These are phyloP conservation scores for Mallotus villosus DNA, from an alignment of 2,797 vertebrate species.

Conservation along the genomic window DNA sequence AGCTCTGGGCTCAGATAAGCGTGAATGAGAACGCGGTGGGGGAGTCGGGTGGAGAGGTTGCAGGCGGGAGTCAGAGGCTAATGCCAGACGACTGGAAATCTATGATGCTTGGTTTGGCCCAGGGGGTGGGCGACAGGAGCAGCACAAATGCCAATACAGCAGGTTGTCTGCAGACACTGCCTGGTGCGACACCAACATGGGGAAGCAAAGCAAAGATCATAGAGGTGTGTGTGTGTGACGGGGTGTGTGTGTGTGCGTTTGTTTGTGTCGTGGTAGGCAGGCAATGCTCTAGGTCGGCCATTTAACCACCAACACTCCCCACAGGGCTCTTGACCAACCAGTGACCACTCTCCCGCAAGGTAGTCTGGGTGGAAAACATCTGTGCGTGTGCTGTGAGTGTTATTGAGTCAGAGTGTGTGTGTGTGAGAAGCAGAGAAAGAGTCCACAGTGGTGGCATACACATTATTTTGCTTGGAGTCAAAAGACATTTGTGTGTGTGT, in stretches of 20 bases:
- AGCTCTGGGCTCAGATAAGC: conserved; percentile 31
- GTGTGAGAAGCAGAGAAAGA: conserved; percentile 3
- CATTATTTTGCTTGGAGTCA: conserved; percentile 16
- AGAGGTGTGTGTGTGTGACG: conserved; percentile 9
- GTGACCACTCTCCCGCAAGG: conserved; percentile 8
- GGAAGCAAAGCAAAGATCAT: conserved; percentile 21
- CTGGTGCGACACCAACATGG: conserved; percentile 31
- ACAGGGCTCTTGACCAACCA: conserved; percentile 17
- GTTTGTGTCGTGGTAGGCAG: neutral
- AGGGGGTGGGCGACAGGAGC: conserved; percentile 33
- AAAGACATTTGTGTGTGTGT: conserved; percentile 13
- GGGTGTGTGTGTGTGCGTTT: conserved; percentile 12
- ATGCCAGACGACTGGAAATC: conserved; percentile 57
- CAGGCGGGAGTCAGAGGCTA: conserved; percentile 45
- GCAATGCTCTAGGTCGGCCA: conserved; percentile 18
- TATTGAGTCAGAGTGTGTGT: conserved; percentile 2
- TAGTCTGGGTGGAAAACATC: conserved; percentile 1
- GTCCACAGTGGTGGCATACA: conserved; percentile 12
- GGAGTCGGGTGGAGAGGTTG: conserved; percentile 20
- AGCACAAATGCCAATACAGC: conserved; percentile 42
- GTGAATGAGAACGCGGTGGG: conserved; percentile 20
- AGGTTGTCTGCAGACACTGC: conserved; percentile 19
- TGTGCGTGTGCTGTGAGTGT: neutral
- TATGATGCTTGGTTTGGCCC: conserved; percentile 53
- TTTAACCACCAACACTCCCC: conserved; percentile 21